Evolutionary conservation across 2,113 vertebrate species (phyloP), one percentile per base, ranked within the genome.

Genomic region (Dascyllus trimaculatus): DNA sequence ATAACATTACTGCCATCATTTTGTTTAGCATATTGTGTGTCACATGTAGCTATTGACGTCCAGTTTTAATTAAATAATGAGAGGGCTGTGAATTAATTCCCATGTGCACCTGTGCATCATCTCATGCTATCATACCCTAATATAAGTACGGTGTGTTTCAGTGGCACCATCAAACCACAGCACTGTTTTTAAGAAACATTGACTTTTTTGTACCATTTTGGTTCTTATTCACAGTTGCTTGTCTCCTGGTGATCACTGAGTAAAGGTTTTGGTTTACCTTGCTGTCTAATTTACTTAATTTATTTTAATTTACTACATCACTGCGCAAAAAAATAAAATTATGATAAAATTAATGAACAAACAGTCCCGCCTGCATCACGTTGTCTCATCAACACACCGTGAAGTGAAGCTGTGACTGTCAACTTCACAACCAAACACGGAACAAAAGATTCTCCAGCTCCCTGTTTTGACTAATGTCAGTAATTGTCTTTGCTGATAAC

Each of bases 391-490:
- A 21, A 4, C 62, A 26, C 67, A 18, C 17, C 24, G 17, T 25
- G 72, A 57, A 52, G 70, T 19, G 71, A 54, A 48, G 68, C 61
- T 35, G 51, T 56, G 58, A 35, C 58, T 46, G 65, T 14, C 59
- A 26, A 65, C 80, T 72, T 87, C 77, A 76, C 74, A 48, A 64
- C 66, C 56, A 81, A 65, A 81, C 4, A n/a, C 60, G 87, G 76
- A 90, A 92, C 76, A 92, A 85, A 90, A 18, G 46, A 43, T 24
- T 26, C 57, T 26, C 65, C 72, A 24, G 77, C 84, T 82, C 71
- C 63, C 25, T 84, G 82, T 91, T 91, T 88, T 89, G 88, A 93
- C 84, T 92, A 86, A 89, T 92, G 93, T 90, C 92, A 93, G 85
- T 91, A 89, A 90, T 90, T 89, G 92, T 92, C 92, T 80, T 5